Base-by-base conservation (phyloP, 2,888 invertebrate species). In the Allolobophora icterica region DNA sequence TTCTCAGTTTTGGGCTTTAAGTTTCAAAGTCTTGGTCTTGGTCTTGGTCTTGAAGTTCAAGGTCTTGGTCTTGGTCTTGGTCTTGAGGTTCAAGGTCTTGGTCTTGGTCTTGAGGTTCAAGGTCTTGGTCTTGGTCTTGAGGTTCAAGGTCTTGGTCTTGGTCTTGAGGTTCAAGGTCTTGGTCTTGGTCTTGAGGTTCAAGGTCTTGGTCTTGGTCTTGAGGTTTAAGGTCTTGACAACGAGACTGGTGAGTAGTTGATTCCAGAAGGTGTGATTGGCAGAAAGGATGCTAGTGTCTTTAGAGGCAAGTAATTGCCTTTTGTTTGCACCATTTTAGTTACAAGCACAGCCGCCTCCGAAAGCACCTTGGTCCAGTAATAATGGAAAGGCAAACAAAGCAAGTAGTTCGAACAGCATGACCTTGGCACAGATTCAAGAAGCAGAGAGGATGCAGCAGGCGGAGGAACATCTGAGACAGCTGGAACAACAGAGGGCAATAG, bases 401-500 rank as follows among this genome's bases (percentile, higher is more conserved):
- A 87, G 24, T 17, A 13, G 6, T 87, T 87, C 87, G 21, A 38
- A 87, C 34, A 21, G 17, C 35, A 34, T 87, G 87, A 87, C 87
- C 1, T n/a, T 87, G 35, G 33, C 52, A 4, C 19, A 90, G 90
- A 58, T 58, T 71, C 52, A 90, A 34, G 38, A 58, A 34, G 90
- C 45, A 17, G 52, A 58, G 71, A 15, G 45, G 35, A 52, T 58
- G 1, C 35, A 90, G 33, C 83, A 42, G 34, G 40, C 33, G 3
- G 84, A 84, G 33, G 90, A 90, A 17, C 35, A 40, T 2, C 17
- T 52, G 71, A 83, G 84, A 40, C 84, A 90, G 33, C 58, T 90
- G 34, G 90, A 90, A 42, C 84, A 84, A 42, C 90, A 90, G 90
- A 83, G 90, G 38, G 71, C 71, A 17, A n/a, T 11, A 8, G 40